These are phyloP conservation scores for Calosoma granatense DNA, from an alignment of 1,140 invertebrate genomes.

Conservation along the genomic window DNA sequence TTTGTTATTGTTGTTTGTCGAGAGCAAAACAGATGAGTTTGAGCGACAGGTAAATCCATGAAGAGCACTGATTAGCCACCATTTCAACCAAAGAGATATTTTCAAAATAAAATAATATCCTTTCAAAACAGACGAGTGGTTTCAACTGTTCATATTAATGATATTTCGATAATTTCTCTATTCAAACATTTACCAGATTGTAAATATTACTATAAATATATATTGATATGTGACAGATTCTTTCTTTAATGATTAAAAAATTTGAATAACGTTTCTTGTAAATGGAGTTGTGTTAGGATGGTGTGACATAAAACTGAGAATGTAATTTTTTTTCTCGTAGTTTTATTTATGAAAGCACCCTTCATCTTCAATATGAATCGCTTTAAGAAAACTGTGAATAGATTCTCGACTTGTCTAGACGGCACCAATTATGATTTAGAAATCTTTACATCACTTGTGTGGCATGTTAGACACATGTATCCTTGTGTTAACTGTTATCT, in stretches of 20 bases:
- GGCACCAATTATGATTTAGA: slow-evolving; percentile 8
- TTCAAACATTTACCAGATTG: too few species aligned
- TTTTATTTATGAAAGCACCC: slow-evolving; percentile 4
- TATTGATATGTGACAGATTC: neutral
- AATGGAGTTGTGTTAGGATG: neutral
- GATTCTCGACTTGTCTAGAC: neutral
- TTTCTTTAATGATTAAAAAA: neutral
- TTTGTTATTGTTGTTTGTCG: neutral
- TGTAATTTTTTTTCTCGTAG: neutral
- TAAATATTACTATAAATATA: too few species aligned
- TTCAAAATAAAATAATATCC: too few species aligned
- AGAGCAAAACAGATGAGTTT: neutral
- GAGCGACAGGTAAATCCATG: neutral
- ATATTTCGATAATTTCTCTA: too few species aligned
- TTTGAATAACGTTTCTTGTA: neutral
- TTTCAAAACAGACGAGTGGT: too few species aligned
- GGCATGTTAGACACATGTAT: neutral
- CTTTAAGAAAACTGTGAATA: slow-evolving; percentile 5
- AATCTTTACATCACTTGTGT: neutral
- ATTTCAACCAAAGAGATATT: too few species aligned
- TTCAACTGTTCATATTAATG: too few species aligned
- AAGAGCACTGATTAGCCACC: neutral
- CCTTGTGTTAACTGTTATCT: too few species aligned
- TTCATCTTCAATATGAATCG: neutral
- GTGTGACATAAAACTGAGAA: neutral